Evolutionary conservation across 1,140 invertebrate genomes (phyloP).

Genomic region (Radopholus similis): DNA sequence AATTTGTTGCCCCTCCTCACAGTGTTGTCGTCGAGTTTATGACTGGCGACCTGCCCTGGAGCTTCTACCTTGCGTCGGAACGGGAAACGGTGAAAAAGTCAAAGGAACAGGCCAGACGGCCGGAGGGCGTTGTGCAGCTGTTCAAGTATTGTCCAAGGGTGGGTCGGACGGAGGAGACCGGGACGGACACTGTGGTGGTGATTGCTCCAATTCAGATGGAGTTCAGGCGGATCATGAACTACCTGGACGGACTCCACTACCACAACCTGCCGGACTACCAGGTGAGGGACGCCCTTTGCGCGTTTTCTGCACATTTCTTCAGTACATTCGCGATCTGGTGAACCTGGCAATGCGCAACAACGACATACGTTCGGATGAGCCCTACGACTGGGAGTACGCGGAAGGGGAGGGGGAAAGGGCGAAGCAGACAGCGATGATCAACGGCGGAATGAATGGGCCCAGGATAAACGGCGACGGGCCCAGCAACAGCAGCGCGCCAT

Average conservation of each 20-base stretch:
- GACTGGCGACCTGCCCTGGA: constrained; percentile 35
- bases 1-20: neutral
- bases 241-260: constrained; percentile 22
- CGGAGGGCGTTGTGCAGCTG: constrained; percentile 19
- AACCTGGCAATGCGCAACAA: constrained; percentile 31
- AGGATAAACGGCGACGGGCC: neutral
- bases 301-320: neutral
- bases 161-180: too few relatives aligned
- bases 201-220: constrained; percentile 15
- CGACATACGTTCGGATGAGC: constrained; percentile 30
- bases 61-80: constrained; percentile 15
- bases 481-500: too few relatives aligned
- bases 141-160: constrained; percentile 33
- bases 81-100: constrained; percentile 26
- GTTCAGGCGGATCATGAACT: constrained; percentile 27
- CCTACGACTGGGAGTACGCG: constrained; percentile 34
- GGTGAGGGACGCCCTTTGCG: too few relatives aligned
- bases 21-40: constrained; percentile 31
- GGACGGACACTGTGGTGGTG: too few relatives aligned
- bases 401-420: neutral
- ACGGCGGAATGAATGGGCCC: neutral
- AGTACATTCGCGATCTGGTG: constrained; percentile 22
- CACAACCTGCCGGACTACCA: constrained; percentile 24
- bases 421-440: neutral
- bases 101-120: constrained; percentile 27